These are phyloP conservation scores for Melanotaenia boesemani DNA, from an alignment of 2,797 vertebrate genomes.

Conservation along the genomic window DNA sequence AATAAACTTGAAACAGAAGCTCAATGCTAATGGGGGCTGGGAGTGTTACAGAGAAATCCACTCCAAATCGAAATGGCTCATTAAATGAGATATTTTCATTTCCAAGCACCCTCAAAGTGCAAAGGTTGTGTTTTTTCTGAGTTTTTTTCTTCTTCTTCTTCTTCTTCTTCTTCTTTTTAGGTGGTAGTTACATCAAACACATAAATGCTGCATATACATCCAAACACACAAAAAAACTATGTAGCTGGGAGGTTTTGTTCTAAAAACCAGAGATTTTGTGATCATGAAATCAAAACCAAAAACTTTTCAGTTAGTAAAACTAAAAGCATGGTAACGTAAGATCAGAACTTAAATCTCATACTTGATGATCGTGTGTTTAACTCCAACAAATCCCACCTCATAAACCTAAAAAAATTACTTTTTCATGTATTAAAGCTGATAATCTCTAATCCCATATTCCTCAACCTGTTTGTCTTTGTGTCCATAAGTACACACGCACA, in stretches of 20 bases:
- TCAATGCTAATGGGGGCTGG: neutral
- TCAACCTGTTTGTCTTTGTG: neutral
- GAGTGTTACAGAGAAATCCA: neutral
- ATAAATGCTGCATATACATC: no score
- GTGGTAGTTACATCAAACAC: neutral
- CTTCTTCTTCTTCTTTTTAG: no score
- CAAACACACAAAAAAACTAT: neutral
- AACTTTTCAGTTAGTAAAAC: no score
- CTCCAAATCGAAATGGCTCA: neutral
- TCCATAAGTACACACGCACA: neutral
- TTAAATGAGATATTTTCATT: neutral
- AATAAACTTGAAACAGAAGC: neutral
- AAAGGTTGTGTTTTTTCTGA: neutral
- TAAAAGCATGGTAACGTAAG: neutral
- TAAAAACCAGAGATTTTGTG: no score
- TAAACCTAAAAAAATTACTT: neutral
- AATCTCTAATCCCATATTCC: neutral
- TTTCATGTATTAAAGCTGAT: neutral
- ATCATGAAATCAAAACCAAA: no score
- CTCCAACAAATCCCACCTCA: no score
- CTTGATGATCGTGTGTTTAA: no score
- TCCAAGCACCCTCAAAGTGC: neutral
- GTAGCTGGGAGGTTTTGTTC: no score
- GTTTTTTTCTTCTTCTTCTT: neutral
- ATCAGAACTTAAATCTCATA: neutral